Base-by-base conservation (phyloP, 2,888 invertebrate genomes). In the Microplitis deprimator region DNA sequence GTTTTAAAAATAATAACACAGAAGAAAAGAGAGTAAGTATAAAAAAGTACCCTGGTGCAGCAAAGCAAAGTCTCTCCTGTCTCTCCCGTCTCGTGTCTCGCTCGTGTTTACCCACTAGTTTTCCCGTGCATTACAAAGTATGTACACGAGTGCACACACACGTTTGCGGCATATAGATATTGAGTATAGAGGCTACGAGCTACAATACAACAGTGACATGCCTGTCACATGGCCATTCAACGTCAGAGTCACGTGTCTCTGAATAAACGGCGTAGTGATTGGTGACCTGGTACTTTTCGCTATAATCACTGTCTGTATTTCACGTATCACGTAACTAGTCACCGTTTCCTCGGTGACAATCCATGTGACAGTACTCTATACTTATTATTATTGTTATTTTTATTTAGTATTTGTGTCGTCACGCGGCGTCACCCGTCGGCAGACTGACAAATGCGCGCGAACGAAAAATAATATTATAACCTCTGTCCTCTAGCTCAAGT, bases 231-330 rank as follows among this genome's bases (percentile, higher is more conserved):
- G 50, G 50, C 50, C 50, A 50, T 50, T 50, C 50, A 50, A 50
- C 13, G 50, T 50, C 50, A 50, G 50, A 50, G 50, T 50, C 50
- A 50, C 50, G 50, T 50, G 50, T 50, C 50, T 13, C 50, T 50
- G 50, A 50, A 50, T 50, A 50, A 50, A 50, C 13, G 13, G 50
- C 50, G 50, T 50, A 50, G 50, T 50, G 50, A 50, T 50, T 50
- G 50, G 50, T 50, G 50, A 50, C 50, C 50, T 8, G 50, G 50
- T 50, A 8, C 50, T 50, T 50, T 50, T 50, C 8, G 50, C 50
- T 50, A 50, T 50, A 50, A 50, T 50, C 50, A 50, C 50, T 50
- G 50, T 50, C 50, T 50, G 50, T 50, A 50, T 50, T 50, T 50
- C 50, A 50, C 50, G 50, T 50, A 50, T 50, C 50, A 50, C 50